Base-by-base conservation (phyloP, 2,888 invertebrate genomes). In the Ariolimax columbianus region DNA sequence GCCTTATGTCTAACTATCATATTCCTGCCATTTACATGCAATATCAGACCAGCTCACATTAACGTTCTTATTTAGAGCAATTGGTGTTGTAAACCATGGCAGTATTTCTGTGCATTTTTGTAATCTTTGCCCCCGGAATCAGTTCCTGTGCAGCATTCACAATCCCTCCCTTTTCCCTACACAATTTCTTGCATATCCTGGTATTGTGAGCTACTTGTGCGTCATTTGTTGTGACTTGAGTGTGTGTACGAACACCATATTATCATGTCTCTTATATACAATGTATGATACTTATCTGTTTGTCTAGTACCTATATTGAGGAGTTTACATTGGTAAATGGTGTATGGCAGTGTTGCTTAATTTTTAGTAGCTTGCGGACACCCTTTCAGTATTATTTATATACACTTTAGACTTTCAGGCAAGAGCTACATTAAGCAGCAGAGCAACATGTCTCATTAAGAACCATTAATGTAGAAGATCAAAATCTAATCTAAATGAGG, bases 161-260 rank as follows among this genome's bases (percentile, higher is more conserved):
- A 33, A 2, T 77, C 26, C 77, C 43, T 26, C 1, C 77, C 43
- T 33, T 17, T n/a, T 59, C 38, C 66, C 33, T 1, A 33, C 51
- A 70, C 55, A 30, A 26, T 70, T 81, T 81, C 81, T 81, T 81
- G 81, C 63, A 75, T 43, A 82, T 75, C 40, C 73, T 38, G 68
- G 70, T 73, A 23, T 51, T 51, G 68, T 77, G 47, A n/a, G 75
- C 77, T 77, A 51, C 47, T 63, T 63, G 68, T 70, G 36, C 78
- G 68, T 47, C 70, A 70, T 51, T 68, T 78, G 38, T 83, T 78
- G 77, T 77, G 40, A 47, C 26, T 55, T 51, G 51, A 26, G 40
- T 51, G 51, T 59, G 26, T 51, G 47, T 77, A 36, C 36, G 47
- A 33, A 33, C 77, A 38, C 36, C 38, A 77, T 77, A 36, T 26